phyloP scores from a whole-genome alignment of 2,888 invertebrate species.

The Platypus cylindrus region DNA sequence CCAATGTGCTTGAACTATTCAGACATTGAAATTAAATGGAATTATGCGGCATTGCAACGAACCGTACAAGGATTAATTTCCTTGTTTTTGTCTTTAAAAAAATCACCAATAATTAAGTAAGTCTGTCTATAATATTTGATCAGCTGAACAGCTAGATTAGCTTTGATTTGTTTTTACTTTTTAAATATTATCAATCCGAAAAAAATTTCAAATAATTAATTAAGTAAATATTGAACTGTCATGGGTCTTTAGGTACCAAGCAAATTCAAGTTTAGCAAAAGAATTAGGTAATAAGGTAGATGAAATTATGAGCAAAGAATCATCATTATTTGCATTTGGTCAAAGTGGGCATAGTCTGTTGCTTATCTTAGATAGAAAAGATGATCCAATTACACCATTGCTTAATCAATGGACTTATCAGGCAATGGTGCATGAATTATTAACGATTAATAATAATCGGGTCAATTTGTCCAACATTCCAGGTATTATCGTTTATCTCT shows the following conservation, averaged over 20 bases:
- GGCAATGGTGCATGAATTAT: conserved; percentile 97
- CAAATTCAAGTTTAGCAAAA: conserved; percentile 72
- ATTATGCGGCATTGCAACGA: conserved; percentile 61
- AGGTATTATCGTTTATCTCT: conserved; percentile 29
- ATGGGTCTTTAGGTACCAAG: conserved; percentile 51
- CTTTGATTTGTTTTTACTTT: too few relatives aligned
- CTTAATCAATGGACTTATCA: conserved; percentile 99
- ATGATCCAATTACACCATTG: conserved; percentile 92
- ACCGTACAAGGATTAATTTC: conserved; percentile 76
- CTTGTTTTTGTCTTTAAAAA: conserved; percentile 78
- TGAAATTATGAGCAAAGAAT: conserved; percentile 78
- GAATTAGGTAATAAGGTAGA: conserved; percentile 74
- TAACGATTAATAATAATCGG: conserved; percentile 86
- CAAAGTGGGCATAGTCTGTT: conserved; percentile 55
- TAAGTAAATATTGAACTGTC: too few relatives aligned
- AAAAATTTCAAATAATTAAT: not conserved
- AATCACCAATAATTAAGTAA: conserved; percentile 69
- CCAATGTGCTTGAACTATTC: conserved; percentile 43
- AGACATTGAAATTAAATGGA: conserved; percentile 50
- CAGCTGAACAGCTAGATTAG: not conserved
- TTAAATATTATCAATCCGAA: too few relatives aligned
- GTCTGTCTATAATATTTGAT: not conserved
- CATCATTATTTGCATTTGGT: conserved; percentile 76
- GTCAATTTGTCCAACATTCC: conserved; percentile 78
- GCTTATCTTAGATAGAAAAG: conserved; percentile 81